Evolutionary conservation across 2,797 vertebrate species (phyloP).

Genomic region (Manis crassicaudata): DNA sequence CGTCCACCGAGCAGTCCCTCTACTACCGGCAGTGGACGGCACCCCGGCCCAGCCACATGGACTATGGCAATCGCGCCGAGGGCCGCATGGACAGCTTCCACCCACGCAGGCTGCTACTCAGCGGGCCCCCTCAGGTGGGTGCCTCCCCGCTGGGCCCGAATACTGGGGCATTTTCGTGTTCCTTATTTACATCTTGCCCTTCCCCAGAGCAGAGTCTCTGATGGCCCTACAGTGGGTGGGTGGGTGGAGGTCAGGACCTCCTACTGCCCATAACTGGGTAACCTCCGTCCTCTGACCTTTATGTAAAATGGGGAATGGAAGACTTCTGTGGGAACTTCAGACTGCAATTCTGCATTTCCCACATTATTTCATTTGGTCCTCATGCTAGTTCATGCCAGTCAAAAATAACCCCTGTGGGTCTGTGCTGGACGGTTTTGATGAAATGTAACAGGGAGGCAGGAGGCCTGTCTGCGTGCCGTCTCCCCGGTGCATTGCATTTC

Average conservation of each 20-base stretch:
- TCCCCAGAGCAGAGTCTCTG: fast-evolving
- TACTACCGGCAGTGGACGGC: conserved; percentile 98
- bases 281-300: fast-evolving
- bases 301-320: fast-evolving
- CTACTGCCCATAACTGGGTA: fast-evolving
- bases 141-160: fast-evolving
- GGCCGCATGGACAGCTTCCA: conserved; percentile 95
- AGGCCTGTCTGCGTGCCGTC: too few relatives aligned
- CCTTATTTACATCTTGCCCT: fast-evolving
- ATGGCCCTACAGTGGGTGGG: fast-evolving
- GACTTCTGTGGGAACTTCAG: neutral
- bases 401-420: neutral
- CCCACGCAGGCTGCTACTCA: conserved; percentile 95
- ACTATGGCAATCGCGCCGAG: conserved; percentile 93
- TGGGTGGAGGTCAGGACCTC: fast-evolving
- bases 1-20: conserved; percentile 97
- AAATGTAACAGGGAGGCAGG: fast-evolving
- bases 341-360: neutral
- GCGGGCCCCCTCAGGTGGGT: conserved; percentile 97
- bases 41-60: conserved; percentile 95
- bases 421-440: neutral
- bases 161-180: fast-evolving
- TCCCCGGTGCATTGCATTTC: fast-evolving
- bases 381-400: neutral
- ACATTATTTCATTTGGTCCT: fast-evolving